These are phyloP conservation scores for Pimephales promelas DNA, from an alignment of 2,113 vertebrate species.

Conservation along the genomic window DNA sequence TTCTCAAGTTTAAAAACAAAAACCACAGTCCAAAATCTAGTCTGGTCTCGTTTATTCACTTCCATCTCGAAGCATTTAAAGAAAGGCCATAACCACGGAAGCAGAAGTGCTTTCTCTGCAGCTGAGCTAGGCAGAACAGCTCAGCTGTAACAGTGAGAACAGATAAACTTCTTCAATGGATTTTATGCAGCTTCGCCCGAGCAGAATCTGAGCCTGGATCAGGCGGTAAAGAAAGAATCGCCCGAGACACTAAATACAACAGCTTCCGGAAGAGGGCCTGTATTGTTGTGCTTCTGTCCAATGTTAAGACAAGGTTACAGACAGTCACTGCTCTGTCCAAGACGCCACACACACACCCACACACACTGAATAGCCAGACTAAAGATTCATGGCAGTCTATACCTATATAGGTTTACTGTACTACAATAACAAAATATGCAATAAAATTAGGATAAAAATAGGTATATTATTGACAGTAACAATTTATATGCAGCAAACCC, in stretches of 20 bases:
- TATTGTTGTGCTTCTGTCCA: slow-evolving; percentile 2
- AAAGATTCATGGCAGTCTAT: not conserved
- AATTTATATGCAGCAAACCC: not conserved
- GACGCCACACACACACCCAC: not conserved
- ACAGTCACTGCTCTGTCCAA: not conserved
- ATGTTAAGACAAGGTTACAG: slow-evolving; percentile 28
- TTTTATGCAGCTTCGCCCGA: not conserved
- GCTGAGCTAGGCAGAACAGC: slow-evolving; percentile 34
- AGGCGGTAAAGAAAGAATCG: not conserved
- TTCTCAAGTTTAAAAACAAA: not conserved
- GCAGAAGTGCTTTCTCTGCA: slow-evolving; percentile 25
- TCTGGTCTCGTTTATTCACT: not conserved
- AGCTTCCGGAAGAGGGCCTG: slow-evolving; percentile 19
- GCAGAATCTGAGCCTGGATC: not conserved
- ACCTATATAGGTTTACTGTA: not conserved
- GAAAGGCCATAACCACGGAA: not conserved
- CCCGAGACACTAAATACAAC: not conserved
- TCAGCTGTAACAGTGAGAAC: not conserved
- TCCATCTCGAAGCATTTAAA: slow-evolving; percentile 8
- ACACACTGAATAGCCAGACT: not conserved
- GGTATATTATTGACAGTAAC: not conserved
- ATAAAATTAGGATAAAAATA: not conserved
- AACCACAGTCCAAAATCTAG: not conserved
- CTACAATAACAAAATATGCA: not conserved
- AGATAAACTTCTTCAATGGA: not conserved